Conservation (phyloP, 2,888 invertebrate species). For the Melitaea athalia region DNA sequence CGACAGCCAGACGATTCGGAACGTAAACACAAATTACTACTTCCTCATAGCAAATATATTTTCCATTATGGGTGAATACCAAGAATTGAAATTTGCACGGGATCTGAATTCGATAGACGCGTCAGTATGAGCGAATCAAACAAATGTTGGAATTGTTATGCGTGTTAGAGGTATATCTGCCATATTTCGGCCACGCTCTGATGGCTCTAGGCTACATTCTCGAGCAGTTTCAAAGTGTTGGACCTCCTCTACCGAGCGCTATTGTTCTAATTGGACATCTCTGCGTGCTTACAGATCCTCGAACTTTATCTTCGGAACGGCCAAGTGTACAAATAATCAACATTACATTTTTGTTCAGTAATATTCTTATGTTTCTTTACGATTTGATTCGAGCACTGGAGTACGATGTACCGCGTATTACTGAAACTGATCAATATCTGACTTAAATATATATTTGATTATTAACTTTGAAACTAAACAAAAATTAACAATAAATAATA, state of each 20-base stretch:
- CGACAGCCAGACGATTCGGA: neutral
- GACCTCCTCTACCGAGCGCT: constrained; percentile 65
- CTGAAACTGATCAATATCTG: constrained; percentile 32
- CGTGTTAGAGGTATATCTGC: constrained; percentile 51
- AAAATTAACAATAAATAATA: neutral
- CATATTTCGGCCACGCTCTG: constrained; percentile 62
- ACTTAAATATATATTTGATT: neutral
- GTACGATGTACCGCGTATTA: constrained; percentile 28
- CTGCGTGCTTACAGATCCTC: constrained; percentile 59
- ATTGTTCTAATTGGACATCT: constrained; percentile 66
- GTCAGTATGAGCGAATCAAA: constrained; percentile 25
- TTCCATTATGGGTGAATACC: constrained; percentile 52
- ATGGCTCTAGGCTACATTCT: constrained; percentile 70
- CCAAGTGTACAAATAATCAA: constrained; percentile 57
- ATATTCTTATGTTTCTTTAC: constrained; percentile 61
- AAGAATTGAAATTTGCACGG: constrained; percentile 43
- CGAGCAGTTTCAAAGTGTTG: constrained; percentile 56
- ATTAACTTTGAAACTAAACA: neutral
- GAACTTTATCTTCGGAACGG: constrained; percentile 49
- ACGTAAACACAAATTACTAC: constrained; percentile 44
- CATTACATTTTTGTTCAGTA: constrained; percentile 59
- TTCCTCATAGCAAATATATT: constrained; percentile 52
- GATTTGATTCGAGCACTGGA: constrained; percentile 48
- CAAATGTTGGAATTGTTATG: constrained; percentile 51
- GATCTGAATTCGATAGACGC: constrained; percentile 18